phyloP scores from a whole-genome alignment of 2,113 vertebrate species.

The Corythaixoides concolor region DNA sequence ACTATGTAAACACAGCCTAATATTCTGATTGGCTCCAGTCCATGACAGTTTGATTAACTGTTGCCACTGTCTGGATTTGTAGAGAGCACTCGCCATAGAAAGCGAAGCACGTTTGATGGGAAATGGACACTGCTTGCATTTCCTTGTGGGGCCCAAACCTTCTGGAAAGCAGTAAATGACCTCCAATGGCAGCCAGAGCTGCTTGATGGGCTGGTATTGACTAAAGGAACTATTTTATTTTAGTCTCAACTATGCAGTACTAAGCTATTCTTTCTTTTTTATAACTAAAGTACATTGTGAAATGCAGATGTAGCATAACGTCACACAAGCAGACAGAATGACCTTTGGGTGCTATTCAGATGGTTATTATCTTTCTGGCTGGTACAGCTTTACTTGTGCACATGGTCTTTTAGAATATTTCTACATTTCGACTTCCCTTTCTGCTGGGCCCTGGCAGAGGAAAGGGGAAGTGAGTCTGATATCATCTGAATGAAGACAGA shows the following conservation, averaged over 20 bases:
- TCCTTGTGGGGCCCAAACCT: background rate
- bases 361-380: slow-evolving; percentile 21
- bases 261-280: background rate
- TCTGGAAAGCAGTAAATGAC: background rate
- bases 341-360: slow-evolving; percentile 39
- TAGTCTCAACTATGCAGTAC: background rate
- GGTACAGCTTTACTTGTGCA: background rate
- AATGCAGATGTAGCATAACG: slow-evolving; percentile 45
- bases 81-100: background rate
- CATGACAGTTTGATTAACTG: slow-evolving; percentile 13
- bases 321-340: background rate
- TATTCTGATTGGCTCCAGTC: background rate
- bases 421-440: background rate
- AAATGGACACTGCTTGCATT: background rate
- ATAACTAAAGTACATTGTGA: background rate
- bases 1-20: background rate
- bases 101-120: background rate
- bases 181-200: background rate
- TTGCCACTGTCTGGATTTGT: background rate
- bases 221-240: slow-evolving; percentile 12
- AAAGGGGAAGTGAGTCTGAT: background rate
- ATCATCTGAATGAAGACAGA: background rate
- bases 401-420: background rate
- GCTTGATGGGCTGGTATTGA: background rate
- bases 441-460: background rate